Base-by-base conservation (phyloP, 2,888 invertebrate species). In the Tupiocoris notatus region DNA sequence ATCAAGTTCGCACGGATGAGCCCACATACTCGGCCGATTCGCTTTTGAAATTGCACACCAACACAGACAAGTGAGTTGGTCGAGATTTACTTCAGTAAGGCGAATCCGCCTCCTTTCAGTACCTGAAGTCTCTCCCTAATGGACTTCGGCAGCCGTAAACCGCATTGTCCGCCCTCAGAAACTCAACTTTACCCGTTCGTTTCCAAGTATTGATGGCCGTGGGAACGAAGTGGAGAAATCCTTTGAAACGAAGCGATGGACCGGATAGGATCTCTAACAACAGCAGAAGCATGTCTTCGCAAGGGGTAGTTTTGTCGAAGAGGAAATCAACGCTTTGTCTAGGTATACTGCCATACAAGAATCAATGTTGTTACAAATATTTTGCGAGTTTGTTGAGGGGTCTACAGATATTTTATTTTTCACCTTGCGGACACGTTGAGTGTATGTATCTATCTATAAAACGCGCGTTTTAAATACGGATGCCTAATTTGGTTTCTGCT, bases 71-170 rank as follows among this genome's bases (percentile, higher is more conserved):
- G 12, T 7, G 39, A 12, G 39, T 39, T 39, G 39, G 39, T 7
- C 39, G 12, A 39, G 39, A 39, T 39, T 39, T 39, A 39, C 39
- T 39, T 12, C 39, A 39, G 39, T n/a, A n/a, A n/a, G n/a, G n/a
- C n/a, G n/a, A n/a, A n/a, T n/a, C n/a, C 39, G 39, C 6, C 3
- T 39, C 39, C 57, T 67, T 67, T 67, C 67, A 67, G 21, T 39
- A 39, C 39, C 39, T 39, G 39, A 12, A 12, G 39, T n/a, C 39
- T 39, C 56, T 56, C n/a, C 56, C 17, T 67, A 67, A 67, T 67
- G 67, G 67, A 67, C 67, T 39, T 39, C 39, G 39, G 6, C 57
- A n/a, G 18, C 57, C 67, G 67, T 67, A 57, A 67, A 67, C 67
- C 57, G 57, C 67, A 67, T 67, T 67, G 67, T 67, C 67, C 57